These are phyloP conservation scores for Andrena marginata DNA, from an alignment of 2,888 invertebrate genomes.

Conservation along the genomic window DNA sequence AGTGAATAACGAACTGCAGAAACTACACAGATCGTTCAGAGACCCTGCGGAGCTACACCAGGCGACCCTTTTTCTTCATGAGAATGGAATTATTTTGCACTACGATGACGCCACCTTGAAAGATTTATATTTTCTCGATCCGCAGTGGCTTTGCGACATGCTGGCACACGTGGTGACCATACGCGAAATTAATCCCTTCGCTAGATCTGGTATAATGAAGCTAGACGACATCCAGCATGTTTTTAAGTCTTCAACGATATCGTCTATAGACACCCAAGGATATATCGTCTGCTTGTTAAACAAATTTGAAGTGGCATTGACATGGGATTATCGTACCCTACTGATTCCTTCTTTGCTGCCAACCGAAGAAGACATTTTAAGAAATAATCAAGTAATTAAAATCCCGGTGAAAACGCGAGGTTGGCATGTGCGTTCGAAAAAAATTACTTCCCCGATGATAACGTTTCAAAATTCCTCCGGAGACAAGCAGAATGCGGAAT, in stretches of 20 bases:
- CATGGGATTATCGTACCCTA: slow-evolving; percentile 96
- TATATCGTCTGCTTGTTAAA: slow-evolving; percentile 96
- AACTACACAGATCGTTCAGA: slow-evolving; percentile 91
- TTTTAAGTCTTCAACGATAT: slow-evolving; percentile 94
- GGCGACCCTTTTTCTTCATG: slow-evolving; percentile 98
- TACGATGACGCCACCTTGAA: slow-evolving; percentile 97
- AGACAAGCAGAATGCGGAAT: slow-evolving; percentile 81
- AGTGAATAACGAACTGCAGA: slow-evolving; percentile 87
- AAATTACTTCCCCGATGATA: slow-evolving; percentile 85
- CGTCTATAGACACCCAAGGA: slow-evolving; percentile 89
- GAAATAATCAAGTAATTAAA: slow-evolving; percentile 83
- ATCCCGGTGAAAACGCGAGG: slow-evolving; percentile 89
- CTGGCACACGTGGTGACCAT: slow-evolving; percentile 98
- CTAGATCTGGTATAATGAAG: slow-evolving; percentile 96
- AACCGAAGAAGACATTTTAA: slow-evolving; percentile 89
- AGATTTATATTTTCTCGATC: slow-evolving; percentile 98
- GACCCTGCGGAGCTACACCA: slow-evolving; percentile 96
- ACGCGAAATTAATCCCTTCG: slow-evolving; percentile 98
- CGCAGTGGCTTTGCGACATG: slow-evolving; percentile 99
- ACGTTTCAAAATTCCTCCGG: slow-evolving; percentile 60
- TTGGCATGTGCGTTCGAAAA: slow-evolving; percentile 89
- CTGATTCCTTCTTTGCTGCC: slow-evolving; percentile 97
- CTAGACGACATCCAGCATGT: slow-evolving; percentile 96
- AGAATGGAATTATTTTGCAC: slow-evolving; percentile 98
- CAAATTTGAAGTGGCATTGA: slow-evolving; percentile 98